phyloP scores from a whole-genome alignment of 2,113 vertebrate species.

The Sula dactylatra region DNA sequence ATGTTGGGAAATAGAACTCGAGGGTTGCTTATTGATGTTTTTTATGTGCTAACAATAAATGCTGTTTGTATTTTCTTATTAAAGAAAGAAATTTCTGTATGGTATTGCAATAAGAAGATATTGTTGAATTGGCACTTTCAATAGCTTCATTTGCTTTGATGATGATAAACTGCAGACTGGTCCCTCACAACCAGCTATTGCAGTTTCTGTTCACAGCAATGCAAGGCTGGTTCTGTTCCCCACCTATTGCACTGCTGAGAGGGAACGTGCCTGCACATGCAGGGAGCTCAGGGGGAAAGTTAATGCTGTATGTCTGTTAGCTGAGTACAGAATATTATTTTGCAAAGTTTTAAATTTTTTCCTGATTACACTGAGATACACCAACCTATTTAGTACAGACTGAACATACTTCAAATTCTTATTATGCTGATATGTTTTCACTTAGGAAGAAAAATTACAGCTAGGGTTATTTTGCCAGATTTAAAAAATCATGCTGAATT shows the following conservation, averaged over 20 bases:
- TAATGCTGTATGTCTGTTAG: fast-evolving
- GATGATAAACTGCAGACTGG: fast-evolving
- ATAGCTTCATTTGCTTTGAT: no score
- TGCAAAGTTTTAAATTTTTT: neutral
- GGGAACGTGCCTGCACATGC: neutral
- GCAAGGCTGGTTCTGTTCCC: neutral
- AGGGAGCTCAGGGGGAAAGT: neutral
- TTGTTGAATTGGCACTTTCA: neutral
- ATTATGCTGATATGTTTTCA: neutral
- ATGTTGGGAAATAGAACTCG: fast-evolving
- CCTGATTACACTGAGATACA: neutral
- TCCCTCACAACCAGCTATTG: fast-evolving
- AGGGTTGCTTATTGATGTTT: fast-evolving
- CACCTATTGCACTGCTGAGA: fast-evolving
- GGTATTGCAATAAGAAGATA: neutral
- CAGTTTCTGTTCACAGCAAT: neutral
- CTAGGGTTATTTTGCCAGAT: neutral
- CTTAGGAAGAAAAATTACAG: neutral
- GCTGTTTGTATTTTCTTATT: neutral
- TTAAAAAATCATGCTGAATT: neutral
- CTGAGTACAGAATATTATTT: no score
- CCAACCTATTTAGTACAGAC: neutral
- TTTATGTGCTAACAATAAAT: neutral
- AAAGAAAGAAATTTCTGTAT: neutral
- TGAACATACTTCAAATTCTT: neutral